phyloP scores from a whole-genome alignment of 2,888 invertebrate genomes.

The Mythimna impura region DNA sequence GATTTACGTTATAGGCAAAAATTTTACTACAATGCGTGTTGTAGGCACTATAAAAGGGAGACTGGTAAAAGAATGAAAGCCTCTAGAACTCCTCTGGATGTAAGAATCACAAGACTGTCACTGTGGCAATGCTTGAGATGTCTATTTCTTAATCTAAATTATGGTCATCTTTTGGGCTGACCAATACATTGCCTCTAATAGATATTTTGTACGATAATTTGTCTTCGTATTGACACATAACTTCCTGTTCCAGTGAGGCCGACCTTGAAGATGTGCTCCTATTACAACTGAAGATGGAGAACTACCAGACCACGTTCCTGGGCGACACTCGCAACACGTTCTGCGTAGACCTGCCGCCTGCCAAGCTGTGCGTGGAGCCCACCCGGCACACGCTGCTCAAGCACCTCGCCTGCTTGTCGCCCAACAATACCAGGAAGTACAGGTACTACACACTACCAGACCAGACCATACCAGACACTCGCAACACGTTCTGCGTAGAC shows the following conservation, averaged over 20 bases:
- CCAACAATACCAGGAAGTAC: constrained; percentile 76
- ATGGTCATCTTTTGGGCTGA: too few relatives aligned
- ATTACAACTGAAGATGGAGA: constrained; percentile 90
- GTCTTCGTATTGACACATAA: not conserved
- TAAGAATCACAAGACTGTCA: too few relatives aligned
- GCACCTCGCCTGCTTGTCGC: constrained; percentile 79
- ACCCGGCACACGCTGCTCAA: constrained; percentile 78
- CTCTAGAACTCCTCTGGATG: too few relatives aligned
- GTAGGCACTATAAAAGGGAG: too few relatives aligned
- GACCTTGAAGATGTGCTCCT: constrained; percentile 94
- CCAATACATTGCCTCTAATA: too few relatives aligned
- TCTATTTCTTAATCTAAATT: too few relatives aligned
- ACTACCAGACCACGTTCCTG: constrained; percentile 91
- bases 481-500: constrained; percentile 75
- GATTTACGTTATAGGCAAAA: too few relatives aligned
- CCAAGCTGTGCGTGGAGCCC: constrained; percentile 66
- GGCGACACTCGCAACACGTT: constrained; percentile 87
- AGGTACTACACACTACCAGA: constrained; percentile 57
- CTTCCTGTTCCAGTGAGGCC: constrained; percentile 89
- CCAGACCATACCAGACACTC: not conserved
- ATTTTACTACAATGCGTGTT: too few relatives aligned
- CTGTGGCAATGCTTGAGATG: too few relatives aligned
- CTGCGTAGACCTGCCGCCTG: constrained; percentile 85
- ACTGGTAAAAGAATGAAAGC: too few relatives aligned
- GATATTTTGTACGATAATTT: too few relatives aligned